Evolutionary conservation across 2,797 vertebrate species (phyloP), one percentile per base, ranked within the genome.

Genomic region (Channa striata): DNA sequence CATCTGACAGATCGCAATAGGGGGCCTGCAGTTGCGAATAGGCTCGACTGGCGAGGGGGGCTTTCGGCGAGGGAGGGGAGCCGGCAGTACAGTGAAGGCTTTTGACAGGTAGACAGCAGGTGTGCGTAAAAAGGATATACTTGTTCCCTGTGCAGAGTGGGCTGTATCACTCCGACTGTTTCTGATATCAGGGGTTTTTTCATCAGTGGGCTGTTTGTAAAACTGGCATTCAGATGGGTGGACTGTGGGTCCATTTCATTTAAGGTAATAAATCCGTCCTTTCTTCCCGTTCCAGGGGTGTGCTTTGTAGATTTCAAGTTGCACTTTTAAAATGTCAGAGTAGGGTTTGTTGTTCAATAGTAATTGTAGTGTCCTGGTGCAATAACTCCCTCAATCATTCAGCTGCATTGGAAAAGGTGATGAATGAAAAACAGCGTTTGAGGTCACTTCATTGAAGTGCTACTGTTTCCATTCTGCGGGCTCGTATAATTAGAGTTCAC

Each of bases 81-180:
- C 11, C 33, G 42, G 83, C 51, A 71, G 65, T 76, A 77, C 60
- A 60, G 69, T 83, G 76, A 72, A 87, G 81, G 72, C 68, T 84
- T 84, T 72, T 90, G 89, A 91, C 89, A 91, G 86, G 86, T 88
- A 80, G 86, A 86, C 83, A 82, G 79, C 84, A 84, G 81, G 90
- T 91, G 79, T 81, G 84, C 70, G 86, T 83, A 77, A 84, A 90
- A 83, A 78, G 50, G 79, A 85, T 82, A 72, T 34, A 65, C 69
- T 82, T 74, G 67, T 81, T 74, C 59, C n/a, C 62, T 59, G 68
- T 50, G 49, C 61, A 72, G 66, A 75, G 68, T 42, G 49, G 57
- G 30, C 56, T 71, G 71, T 43, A 64, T 80, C 65, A 42, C 65
- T 77, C 52, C 34, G 36, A 69, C 43, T 84, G 71, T 80, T 77